Conservation (phyloP, 1,140 invertebrate species). For the Zaprionus tsacasi region DNA sequence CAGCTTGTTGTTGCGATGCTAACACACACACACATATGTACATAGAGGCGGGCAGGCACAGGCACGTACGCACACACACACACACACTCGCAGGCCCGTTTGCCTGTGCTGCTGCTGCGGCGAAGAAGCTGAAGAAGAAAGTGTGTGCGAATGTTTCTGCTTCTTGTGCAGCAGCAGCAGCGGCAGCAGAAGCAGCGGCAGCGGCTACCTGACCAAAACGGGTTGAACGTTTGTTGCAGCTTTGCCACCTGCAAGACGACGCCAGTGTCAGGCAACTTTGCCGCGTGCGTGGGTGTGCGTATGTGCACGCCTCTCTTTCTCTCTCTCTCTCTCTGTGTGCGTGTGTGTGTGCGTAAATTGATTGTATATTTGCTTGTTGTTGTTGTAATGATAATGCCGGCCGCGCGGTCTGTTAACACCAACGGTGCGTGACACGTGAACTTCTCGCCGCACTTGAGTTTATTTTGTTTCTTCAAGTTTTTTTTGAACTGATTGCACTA, state of each 20-base stretch:
- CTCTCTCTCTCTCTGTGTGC: neutral
- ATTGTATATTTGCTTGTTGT: conserved; percentile 47
- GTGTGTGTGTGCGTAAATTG: conserved; percentile 51
- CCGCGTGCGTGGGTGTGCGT: conserved; percentile 33
- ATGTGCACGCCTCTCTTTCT: conserved; percentile 11
- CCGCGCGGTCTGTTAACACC: conserved; percentile 50
- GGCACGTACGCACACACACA: conserved; percentile 20
- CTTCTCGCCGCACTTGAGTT: conserved; percentile 23
- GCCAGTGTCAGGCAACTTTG: conserved; percentile 46
- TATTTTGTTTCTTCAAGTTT: conserved; percentile 17
- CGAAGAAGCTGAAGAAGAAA: conserved; percentile 64
- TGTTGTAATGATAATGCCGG: conserved; percentile 53
- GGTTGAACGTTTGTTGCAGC: conserved; percentile 37
- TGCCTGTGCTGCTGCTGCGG: conserved; percentile 4
- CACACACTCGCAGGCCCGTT: neutral
- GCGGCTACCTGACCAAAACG: conserved; percentile 49
- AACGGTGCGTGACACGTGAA: conserved; percentile 48
- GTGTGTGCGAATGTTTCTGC: conserved; percentile 70
- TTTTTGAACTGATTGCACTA: conserved; percentile 56
- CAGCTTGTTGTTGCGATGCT: conserved; percentile 47
- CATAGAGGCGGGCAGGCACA: conserved; percentile 4
- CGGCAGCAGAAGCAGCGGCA: neutral
- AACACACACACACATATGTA: conserved; percentile 28
- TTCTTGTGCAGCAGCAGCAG: conserved; percentile 40
- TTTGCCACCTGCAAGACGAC: conserved; percentile 44